phyloP scores from a whole-genome alignment of 2,797 vertebrate genomes.

The Sebastes diploproa region DNA sequence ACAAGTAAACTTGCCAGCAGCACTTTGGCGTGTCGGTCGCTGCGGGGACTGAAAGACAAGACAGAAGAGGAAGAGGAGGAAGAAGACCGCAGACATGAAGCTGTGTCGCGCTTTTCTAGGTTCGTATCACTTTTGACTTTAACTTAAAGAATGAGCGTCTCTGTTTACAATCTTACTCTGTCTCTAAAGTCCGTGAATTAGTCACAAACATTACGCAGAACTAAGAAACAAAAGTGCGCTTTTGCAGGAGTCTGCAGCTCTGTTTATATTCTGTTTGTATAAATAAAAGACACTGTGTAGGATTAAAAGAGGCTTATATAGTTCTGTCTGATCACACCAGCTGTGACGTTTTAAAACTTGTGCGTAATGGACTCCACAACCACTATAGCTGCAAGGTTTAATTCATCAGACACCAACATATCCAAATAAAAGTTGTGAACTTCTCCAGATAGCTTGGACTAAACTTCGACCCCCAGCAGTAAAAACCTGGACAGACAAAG shows the following conservation, averaged over 20 bases:
- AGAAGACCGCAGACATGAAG: conserved; percentile 85
- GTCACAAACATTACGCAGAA: background rate
- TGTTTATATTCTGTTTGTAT: background rate
- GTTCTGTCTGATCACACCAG: conserved; percentile 15
- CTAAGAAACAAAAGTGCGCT: background rate
- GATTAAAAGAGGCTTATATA: conserved; percentile 23
- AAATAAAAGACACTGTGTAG: background rate
- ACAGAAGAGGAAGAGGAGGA: no score
- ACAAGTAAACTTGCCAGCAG: conserved; percentile 78
- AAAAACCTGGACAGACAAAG: conserved; percentile 82
- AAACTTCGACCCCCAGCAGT: conserved; percentile 29
- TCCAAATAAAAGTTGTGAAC: background rate
- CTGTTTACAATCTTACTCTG: fast-evolving
- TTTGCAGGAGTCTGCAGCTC: background rate
- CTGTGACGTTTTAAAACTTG: conserved; percentile 23
- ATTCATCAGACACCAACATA: background rate
- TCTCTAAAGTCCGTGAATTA: background rate
- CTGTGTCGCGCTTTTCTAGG: conserved; percentile 93
- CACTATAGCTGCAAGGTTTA: background rate
- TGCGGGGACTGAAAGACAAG: conserved; percentile 39
- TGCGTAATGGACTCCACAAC: background rate
- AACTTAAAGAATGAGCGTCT: background rate
- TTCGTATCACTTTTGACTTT: conserved; percentile 79
- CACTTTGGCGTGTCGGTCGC: conserved; percentile 54
- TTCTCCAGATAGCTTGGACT: background rate